phyloP scores from a whole-genome alignment of 2,888 invertebrate species.

The Smittia aterrima region DNA sequence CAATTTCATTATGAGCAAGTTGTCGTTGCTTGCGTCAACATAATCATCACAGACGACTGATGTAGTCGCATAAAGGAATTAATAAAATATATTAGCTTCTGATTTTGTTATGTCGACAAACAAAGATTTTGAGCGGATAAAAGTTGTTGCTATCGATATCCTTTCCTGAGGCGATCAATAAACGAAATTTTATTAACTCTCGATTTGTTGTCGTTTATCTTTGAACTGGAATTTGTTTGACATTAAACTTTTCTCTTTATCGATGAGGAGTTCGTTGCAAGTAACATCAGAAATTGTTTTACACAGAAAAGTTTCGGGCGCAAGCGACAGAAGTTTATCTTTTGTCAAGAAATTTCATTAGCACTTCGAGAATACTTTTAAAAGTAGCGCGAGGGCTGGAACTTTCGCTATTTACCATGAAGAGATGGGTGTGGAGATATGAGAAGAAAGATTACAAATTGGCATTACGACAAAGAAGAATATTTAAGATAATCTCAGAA shows the following conservation, averaged over 20 bases:
- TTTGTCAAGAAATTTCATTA: not conserved
- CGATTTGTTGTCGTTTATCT: not conserved
- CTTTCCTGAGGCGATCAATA: not conserved
- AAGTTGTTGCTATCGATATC: not conserved
- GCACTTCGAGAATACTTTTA: not conserved
- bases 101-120: slow-evolving; percentile 30
- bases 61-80: not conserved
- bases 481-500: not conserved
- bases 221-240: not conserved
- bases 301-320: slow-evolving; percentile 10
- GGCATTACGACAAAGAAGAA: not conserved
- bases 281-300: not conserved
- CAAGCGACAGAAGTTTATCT: not conserved
- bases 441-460: not conserved
- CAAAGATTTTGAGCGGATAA: not conserved
- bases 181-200: not conserved
- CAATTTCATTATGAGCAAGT: not conserved
- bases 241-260: not conserved
- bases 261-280: not conserved
- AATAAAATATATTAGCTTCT: slow-evolving; percentile 35
- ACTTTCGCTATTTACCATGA: not conserved
- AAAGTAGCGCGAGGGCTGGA: not conserved
- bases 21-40: not conserved
- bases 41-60: not conserved
- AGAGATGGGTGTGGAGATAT: not conserved